phyloP scores from a whole-genome alignment of 2,113 vertebrate species.

The Ptyas mucosa region DNA sequence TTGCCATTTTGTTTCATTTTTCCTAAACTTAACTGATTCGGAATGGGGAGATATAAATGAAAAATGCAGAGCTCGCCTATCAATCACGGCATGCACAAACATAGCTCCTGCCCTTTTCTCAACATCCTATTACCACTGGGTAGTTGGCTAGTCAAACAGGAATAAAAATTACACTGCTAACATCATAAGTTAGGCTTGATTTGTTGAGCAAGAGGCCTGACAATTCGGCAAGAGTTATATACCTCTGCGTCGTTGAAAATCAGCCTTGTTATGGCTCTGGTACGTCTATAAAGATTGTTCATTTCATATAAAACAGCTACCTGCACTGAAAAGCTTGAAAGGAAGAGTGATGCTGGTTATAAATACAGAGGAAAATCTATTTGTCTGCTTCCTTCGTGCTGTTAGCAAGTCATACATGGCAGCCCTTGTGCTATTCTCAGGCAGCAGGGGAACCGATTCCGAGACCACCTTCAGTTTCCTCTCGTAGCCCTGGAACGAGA shows the following conservation, averaged over 20 bases:
- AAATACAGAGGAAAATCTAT: constrained; percentile 92
- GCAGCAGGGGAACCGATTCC: constrained; percentile 70
- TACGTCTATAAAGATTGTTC: constrained; percentile 97
- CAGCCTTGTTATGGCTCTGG: constrained; percentile 89
- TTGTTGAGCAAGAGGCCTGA: constrained; percentile 93
- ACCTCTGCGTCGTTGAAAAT: constrained; percentile 86
- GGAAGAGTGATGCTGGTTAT: constrained; percentile 90
- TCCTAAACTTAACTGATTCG: constrained; percentile 93
- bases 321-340: constrained; percentile 83
- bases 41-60: constrained; percentile 95
- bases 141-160: constrained; percentile 95
- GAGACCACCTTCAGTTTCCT: constrained; percentile 67
- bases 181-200: constrained; percentile 98
- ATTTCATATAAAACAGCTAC: constrained; percentile 95
- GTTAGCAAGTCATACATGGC: constrained; percentile 68
- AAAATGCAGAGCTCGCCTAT: constrained; percentile 81
- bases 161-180: constrained; percentile 97
- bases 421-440: constrained; percentile 64
- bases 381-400: constrained; percentile 77
- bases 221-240: constrained; percentile 91
- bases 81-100: constrained; percentile 85
- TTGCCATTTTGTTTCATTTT: constrained; percentile 91
- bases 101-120: constrained; percentile 85
- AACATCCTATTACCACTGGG: constrained; percentile 94
- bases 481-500: constrained; percentile 63